Evolutionary conservation across 2,888 invertebrate species (phyloP).

Genomic region (Lordiphosa andalusiaca): DNA sequence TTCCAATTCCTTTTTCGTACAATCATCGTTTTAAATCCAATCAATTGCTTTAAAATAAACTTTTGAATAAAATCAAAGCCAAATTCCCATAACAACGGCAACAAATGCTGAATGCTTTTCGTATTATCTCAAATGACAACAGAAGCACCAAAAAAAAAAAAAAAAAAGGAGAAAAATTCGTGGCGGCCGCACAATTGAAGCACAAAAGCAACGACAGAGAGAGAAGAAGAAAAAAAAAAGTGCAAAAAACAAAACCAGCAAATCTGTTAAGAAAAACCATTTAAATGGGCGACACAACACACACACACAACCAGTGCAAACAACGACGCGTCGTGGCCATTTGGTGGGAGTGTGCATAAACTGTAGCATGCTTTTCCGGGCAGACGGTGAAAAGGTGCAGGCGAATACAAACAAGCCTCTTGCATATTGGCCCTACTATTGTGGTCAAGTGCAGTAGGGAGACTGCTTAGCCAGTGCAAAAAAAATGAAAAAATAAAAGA

Average conservation of each 20-base stretch:
- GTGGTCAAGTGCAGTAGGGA: constrained; percentile 13
- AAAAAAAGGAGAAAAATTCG: constrained; percentile 28
- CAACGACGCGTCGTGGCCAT: neutral
- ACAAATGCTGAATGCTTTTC: constrained; percentile 54
- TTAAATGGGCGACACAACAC: constrained; percentile 48
- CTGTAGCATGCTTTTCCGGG: constrained; percentile 41
- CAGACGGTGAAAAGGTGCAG: constrained; percentile 11
- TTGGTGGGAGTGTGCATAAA: constrained; percentile 18
- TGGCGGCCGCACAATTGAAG: constrained; percentile 41
- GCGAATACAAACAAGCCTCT: constrained; percentile 1
- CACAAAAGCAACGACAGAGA: constrained; percentile 43
- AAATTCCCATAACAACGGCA: constrained; percentile 41
- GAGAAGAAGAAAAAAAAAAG: constrained; percentile 8
- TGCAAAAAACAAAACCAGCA: constrained; percentile 31
- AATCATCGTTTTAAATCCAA: constrained; percentile 54
- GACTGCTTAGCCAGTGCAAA: neutral
- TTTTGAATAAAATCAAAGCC: constrained; percentile 63
- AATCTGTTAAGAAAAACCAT: constrained; percentile 74
- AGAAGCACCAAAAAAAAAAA: constrained; percentile 34
- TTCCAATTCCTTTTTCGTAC: constrained; percentile 10
- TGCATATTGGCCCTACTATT: constrained; percentile 5
- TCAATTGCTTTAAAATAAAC: constrained; percentile 74
- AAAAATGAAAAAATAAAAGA: neutral
- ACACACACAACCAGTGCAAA: constrained; percentile 5
- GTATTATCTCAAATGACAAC: constrained; percentile 72